phyloP scores from a whole-genome alignment of 1,140 invertebrate genomes.

The Hyles euphorbiae region DNA sequence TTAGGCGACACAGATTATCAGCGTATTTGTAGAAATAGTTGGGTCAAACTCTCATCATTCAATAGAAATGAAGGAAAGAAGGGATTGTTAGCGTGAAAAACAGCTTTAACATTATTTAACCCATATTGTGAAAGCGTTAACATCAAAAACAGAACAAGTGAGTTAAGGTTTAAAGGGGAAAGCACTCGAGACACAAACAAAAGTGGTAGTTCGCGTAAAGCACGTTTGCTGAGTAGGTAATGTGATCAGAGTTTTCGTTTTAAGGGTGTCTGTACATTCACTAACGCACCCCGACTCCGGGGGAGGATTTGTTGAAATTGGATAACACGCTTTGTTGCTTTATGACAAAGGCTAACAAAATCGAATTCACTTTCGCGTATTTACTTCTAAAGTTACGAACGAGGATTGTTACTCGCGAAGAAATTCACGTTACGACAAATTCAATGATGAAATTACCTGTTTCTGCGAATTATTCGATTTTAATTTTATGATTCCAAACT shows the following conservation, averaged over 20 bases:
- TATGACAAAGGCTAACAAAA: constrained; percentile 29
- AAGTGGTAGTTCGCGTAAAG: background rate
- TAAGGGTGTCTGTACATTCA: constrained; percentile 11
- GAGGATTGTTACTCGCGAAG: constrained; percentile 5
- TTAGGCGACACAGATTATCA: too few relatives aligned
- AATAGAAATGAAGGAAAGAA: too few relatives aligned
- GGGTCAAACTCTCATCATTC: too few relatives aligned
- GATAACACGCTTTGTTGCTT: constrained; percentile 42
- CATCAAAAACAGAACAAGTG: too few relatives aligned
- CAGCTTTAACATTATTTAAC: too few relatives aligned
- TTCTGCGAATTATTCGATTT: background rate
- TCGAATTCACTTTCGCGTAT: constrained; percentile 16
- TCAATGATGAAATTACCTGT: background rate
- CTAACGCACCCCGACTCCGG: constrained; percentile 11
- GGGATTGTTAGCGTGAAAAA: too few relatives aligned
- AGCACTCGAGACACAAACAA: too few relatives aligned
- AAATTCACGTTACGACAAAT: background rate
- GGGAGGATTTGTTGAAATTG: constrained; percentile 40
- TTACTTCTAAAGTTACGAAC: background rate
- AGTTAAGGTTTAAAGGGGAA: too few relatives aligned
- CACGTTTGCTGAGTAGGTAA: constrained; percentile 8
- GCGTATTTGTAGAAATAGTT: too few relatives aligned
- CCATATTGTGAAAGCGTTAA: too few relatives aligned
- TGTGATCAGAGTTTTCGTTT: constrained; percentile 22
- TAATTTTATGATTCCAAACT: too few relatives aligned